A percentile compares a stretch with the other conserved stretches of the same genome.
phyloP scores from a whole-genome alignment of 1,140 invertebrate genomes.

The Tetranychus cinnabarinus region DNA sequence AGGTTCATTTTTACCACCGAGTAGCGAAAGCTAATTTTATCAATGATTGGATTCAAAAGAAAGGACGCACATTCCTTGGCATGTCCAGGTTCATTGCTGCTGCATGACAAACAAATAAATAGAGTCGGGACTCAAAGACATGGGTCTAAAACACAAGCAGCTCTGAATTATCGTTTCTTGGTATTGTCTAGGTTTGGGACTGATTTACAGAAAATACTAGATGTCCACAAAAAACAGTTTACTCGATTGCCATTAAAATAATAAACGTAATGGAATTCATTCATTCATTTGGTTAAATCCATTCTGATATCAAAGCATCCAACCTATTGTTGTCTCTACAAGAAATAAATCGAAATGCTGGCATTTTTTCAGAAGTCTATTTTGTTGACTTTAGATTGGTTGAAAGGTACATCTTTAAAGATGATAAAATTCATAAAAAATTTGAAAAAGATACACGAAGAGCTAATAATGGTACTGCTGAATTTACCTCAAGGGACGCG shows the following conservation, averaged over 20 bases:
- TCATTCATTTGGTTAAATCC: constrained; percentile 17
- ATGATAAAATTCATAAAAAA: constrained; percentile 44
- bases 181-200: constrained; percentile 66
- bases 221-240: constrained; percentile 45
- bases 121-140: background rate
- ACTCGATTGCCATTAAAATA: constrained; percentile 55
- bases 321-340: constrained; percentile 12
- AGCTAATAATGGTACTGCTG: constrained; percentile 85
- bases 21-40: constrained; percentile 51
- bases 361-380: constrained; percentile 24
- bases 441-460: constrained; percentile 63
- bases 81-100: constrained; percentile 65
- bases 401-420: constrained; percentile 45
- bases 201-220: constrained; percentile 63
- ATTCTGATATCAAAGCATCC: constrained; percentile 29
- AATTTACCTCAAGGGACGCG: constrained; percentile 84
- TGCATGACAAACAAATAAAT: constrained; percentile 27
- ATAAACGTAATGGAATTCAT: constrained; percentile 29
- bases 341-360: background rate
- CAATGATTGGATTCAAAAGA: constrained; percentile 39
- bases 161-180: constrained; percentile 52
- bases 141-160: background rate
- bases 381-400: constrained; percentile 83
- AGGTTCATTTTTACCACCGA: constrained; percentile 76
- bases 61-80: constrained; percentile 42